Percentiles rank a stretch among this genome's conserved stretches.
These are phyloP conservation scores for Cryptotis parvus DNA, from an alignment of 2,113 vertebrate genomes.

Conservation along the genomic window DNA sequence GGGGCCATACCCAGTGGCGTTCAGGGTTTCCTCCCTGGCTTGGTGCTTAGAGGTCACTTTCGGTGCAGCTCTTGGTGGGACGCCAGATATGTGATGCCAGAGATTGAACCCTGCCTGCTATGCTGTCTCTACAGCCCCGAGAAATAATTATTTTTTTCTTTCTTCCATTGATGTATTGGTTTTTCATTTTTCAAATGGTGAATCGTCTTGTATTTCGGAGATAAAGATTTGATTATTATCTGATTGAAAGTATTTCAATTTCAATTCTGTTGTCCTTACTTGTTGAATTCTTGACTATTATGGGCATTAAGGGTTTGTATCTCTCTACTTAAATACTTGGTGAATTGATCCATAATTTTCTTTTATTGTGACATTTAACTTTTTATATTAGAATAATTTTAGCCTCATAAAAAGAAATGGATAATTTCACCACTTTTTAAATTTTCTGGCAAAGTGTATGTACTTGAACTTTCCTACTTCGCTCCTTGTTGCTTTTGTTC, in stretches of 20 bases:
- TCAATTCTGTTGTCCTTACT: not conserved
- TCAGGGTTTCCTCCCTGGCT: too few species aligned
- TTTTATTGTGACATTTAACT: not conserved
- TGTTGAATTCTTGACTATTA: not conserved
- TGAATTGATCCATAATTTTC: constrained; percentile 1
- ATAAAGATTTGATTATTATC: not conserved
- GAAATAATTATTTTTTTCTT: not conserved
- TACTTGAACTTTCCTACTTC: not conserved
- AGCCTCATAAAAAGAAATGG: not conserved
- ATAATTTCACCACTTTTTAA: not conserved
- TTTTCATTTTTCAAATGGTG: constrained; percentile 10
- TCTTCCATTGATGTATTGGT: not conserved
- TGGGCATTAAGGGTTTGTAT: not conserved
- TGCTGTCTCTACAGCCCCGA: not conserved
- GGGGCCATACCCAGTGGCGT: not conserved
- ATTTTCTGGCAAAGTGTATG: not conserved
- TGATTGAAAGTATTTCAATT: too few species aligned
- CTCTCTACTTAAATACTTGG: not conserved
- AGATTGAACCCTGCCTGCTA: too few species aligned
- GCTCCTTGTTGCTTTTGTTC: not conserved
- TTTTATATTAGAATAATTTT: not conserved
- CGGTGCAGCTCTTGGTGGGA: too few species aligned
- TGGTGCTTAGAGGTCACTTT: too few species aligned
- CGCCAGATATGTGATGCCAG: too few species aligned
- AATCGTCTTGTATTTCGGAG: not conserved